These are phyloP conservation scores for Hepsetus odoe DNA, from an alignment of 2,113 vertebrate genomes.

Conservation along the genomic window DNA sequence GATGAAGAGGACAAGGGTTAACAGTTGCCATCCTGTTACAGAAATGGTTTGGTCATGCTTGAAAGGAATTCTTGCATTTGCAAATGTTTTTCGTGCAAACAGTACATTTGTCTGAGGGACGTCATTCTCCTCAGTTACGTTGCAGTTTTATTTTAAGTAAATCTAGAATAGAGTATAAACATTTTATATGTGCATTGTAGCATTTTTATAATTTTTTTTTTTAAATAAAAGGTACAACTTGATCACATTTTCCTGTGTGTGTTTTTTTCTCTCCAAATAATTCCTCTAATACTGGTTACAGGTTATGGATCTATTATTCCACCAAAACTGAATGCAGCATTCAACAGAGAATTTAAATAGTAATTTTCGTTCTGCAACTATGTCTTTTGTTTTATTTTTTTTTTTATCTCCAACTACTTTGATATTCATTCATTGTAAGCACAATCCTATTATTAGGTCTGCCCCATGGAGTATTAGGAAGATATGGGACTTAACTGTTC, in stretches of 20 bases:
- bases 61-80: slow-evolving; percentile 17
- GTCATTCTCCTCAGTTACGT: slow-evolving; percentile 22
- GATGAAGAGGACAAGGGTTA: slow-evolving; percentile 25
- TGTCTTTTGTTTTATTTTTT: no score
- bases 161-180: slow-evolving; percentile 58
- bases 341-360: no score
- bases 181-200: slow-evolving; percentile 64
- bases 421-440: no score
- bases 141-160: slow-evolving; percentile 45
- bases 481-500: no score
- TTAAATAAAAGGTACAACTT: slow-evolving; percentile 59
- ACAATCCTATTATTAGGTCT: no score
- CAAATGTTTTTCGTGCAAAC: slow-evolving; percentile 22
- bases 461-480: no score
- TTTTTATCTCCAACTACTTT: no score
- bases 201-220: slow-evolving; percentile 64
- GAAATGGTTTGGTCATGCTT: slow-evolving; percentile 21
- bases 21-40: slow-evolving; percentile 17
- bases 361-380: no score
- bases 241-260: neutral
- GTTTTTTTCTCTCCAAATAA: neutral
- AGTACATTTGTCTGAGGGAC: slow-evolving; percentile 23
- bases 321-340: neutral
- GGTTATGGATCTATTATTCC: neutral
- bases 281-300: neutral